These are phyloP conservation scores for Nomada fucata DNA, from an alignment of 2,888 invertebrate species.

Conservation along the genomic window DNA sequence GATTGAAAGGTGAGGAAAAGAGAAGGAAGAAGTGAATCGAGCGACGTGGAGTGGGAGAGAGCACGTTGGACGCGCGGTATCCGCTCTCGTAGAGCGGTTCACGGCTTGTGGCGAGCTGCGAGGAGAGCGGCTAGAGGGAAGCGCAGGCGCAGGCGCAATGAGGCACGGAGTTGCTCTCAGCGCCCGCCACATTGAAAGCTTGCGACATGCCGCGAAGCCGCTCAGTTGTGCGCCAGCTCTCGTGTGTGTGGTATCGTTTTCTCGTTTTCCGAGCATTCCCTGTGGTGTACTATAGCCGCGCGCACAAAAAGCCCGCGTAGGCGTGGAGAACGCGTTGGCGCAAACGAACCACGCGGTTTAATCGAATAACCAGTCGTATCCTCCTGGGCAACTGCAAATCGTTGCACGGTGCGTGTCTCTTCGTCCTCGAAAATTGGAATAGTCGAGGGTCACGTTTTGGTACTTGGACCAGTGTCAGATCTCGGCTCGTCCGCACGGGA, in stretches of 20 bases:
- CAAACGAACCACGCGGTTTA: constrained; percentile 23
- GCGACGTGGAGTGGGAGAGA: not conserved
- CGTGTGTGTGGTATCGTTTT: constrained; percentile 72
- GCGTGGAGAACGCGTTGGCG: constrained; percentile 61
- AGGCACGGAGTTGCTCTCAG: constrained; percentile 68
- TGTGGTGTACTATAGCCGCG: constrained; percentile 54
- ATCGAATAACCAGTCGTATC: not conserved
- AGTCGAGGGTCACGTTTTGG: constrained; percentile 55
- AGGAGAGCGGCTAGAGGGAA: constrained; percentile 77
- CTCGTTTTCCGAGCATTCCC: constrained; percentile 31
- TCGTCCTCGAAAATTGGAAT: constrained; percentile 69
- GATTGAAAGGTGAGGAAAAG: constrained; percentile 19
- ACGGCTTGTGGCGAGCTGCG: constrained; percentile 25
- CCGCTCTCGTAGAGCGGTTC: constrained; percentile 36
- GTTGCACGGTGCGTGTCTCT: constrained; percentile 17
- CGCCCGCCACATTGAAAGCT: constrained; percentile 83
- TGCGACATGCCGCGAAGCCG: constrained; percentile 81
- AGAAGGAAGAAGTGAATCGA: constrained; percentile 25
- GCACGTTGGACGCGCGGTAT: constrained; percentile 42
- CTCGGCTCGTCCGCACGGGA: constrained; percentile 50
- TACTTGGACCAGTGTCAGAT: constrained; percentile 71
- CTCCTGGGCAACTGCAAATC: not conserved
- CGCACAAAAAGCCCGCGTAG: constrained; percentile 59
- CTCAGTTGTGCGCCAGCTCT: constrained; percentile 83
- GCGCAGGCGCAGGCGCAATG: constrained; percentile 76